These are phyloP conservation scores for Gymnocypris eckloni DNA, from an alignment of 2,797 vertebrate genomes.

Conservation along the genomic window DNA sequence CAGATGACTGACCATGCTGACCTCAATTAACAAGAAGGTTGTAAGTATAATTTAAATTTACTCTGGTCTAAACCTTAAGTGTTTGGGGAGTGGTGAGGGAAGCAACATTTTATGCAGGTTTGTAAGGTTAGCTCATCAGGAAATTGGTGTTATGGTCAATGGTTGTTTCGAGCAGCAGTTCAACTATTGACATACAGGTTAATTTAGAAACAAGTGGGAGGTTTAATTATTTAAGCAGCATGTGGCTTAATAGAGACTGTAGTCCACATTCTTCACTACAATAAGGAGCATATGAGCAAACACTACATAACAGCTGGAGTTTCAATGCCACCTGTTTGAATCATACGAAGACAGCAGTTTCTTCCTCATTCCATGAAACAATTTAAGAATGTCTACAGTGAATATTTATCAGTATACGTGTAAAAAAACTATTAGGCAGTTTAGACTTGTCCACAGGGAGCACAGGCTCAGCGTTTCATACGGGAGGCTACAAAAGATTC, in stretches of 20 bases:
- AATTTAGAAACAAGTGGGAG: slow-evolving; percentile 26
- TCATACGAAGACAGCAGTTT: slow-evolving; percentile 25
- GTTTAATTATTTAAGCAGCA: slow-evolving; percentile 6
- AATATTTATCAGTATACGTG: slow-evolving; percentile 12
- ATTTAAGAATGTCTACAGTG: slow-evolving; percentile 26
- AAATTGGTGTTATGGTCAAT: slow-evolving; percentile 69
- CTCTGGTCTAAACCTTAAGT: slow-evolving; percentile 70
- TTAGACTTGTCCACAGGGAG: slow-evolving; percentile 48
- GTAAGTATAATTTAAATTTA: slow-evolving; percentile 71
- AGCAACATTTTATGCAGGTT: slow-evolving; percentile 62
- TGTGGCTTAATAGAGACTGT: slow-evolving; percentile 34
- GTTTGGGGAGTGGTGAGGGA: slow-evolving; percentile 61
- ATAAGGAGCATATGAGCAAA: slow-evolving; percentile 43
- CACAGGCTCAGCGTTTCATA: slow-evolving; percentile 48
- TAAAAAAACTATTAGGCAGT: slow-evolving; percentile 61
- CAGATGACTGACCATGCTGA: slow-evolving; percentile 64
- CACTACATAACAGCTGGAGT: slow-evolving; percentile 42
- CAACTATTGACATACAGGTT: slow-evolving; percentile 39
- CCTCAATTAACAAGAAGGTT: slow-evolving; percentile 77
- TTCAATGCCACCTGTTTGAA: slow-evolving; percentile 16
- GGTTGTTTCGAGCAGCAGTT: slow-evolving; percentile 70
- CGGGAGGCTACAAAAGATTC: slow-evolving; percentile 55
- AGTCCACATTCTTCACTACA: slow-evolving; percentile 51
- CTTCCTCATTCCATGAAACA: slow-evolving; percentile 19
- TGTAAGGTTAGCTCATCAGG: slow-evolving; percentile 53